Conservation (phyloP, 1,140 invertebrate genomes). For the Drosophila persimilis region DNA sequence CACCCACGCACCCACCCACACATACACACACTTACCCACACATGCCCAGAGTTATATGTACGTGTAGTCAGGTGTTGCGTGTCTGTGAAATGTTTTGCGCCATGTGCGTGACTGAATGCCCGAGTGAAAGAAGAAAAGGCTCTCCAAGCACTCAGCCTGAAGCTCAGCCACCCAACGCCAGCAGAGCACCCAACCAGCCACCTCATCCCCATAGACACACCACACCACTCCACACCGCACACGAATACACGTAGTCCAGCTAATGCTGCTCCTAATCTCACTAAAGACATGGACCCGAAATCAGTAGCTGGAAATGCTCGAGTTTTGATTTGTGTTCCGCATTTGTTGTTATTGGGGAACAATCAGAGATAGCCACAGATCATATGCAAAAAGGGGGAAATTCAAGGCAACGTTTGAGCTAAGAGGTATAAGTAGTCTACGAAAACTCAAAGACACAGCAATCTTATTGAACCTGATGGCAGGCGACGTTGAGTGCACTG, state of each 20-base stretch:
- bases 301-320: constrained; percentile 28
- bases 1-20: background rate
- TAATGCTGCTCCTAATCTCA: constrained; percentile 20
- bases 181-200: too few species aligned
- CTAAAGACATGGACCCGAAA: constrained; percentile 29
- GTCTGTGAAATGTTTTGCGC: constrained; percentile 71
- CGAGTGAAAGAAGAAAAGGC: constrained; percentile 36
- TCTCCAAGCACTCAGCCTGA: constrained; percentile 2
- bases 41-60: too few species aligned
- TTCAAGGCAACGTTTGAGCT: background rate
- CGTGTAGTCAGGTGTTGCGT: constrained; percentile 57
- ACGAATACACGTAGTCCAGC: constrained; percentile 10
- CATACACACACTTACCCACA: constrained; percentile 2
- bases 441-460: too few species aligned
- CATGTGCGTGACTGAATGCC: constrained; percentile 72
- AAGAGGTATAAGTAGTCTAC: too few species aligned
- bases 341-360: constrained; percentile 20
- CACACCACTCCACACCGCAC: constrained; percentile 6
- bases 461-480: too few species aligned
- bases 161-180: background rate
- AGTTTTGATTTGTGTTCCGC: constrained; percentile 41
- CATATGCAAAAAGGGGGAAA: background rate
- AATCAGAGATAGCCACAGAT: constrained; percentile 14
- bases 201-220: constrained; percentile 15
- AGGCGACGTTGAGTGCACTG: too few species aligned